Base-by-base conservation (phyloP, 1,140 invertebrate species). In the Drosophila murphyi region DNA sequence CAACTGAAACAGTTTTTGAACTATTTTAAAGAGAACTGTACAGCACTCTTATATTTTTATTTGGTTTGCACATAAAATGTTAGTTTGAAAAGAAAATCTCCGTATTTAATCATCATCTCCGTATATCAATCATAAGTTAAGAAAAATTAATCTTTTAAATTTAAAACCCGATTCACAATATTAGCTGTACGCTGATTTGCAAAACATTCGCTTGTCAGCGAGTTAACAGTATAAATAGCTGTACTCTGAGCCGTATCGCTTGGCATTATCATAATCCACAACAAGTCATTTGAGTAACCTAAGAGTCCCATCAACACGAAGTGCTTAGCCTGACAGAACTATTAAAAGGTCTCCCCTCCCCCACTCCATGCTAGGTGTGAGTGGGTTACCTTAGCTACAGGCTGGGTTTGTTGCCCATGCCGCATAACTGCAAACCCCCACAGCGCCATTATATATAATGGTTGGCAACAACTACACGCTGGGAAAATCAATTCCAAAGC, bases 401-500 rank as follows among this genome's bases (percentile, higher is more conserved):
- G 43, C 32, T 12, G 45, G 57, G 57, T 43, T 61, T 59, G 32
- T 31, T 8, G 4, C 43, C 32, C 12, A 48, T 48, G 37, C 50
- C 48, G 48, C 61, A 64, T 43, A 54, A 12, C 59, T 35, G 59
- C 37, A 50, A 48, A n/a, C 32, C n/a, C 31, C 60, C 59, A 48
- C 35, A 61, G 59, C 6, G 7, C 60, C 28, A 28, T 50, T 62
- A 39, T 41, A 51, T 41, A 41, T 34, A 28, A 50, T 12, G 45
- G 45, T 34, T 59, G 76, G 60, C 62, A 67, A 39, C 48, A 55
- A 56, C 37, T 43, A 43, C 55, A 65, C 32, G 57, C 48, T 70
- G 61, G 65, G 82, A 86, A 86, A 86, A 86, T 86, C 82, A 86
- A 78, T 78, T 75, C 55, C 43, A 50, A 55, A 65, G 50, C 76